Conservation (phyloP, 2,888 invertebrate genomes). For the Acronicta alni region DNA sequence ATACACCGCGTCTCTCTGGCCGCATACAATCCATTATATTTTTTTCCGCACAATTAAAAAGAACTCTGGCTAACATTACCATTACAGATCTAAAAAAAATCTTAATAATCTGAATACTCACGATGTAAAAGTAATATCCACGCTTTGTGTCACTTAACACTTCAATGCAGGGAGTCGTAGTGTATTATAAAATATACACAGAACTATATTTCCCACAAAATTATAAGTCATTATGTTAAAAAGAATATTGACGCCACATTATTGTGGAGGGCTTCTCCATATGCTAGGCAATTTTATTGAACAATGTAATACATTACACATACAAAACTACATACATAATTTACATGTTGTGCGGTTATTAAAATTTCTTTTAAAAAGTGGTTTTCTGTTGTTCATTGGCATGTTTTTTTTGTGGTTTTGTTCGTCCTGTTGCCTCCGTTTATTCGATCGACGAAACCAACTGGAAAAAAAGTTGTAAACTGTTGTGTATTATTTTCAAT, state of each 20-base stretch:
- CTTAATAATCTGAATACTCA: not conserved
- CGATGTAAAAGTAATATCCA: not conserved
- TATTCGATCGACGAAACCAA: too few species aligned
- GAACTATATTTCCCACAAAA: slow-evolving; percentile 41
- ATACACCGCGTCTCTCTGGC: too few species aligned
- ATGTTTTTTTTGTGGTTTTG: too few species aligned
- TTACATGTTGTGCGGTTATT: slow-evolving; percentile 19
- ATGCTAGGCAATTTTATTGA: slow-evolving; percentile 34
- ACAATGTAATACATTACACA: slow-evolving; percentile 19
- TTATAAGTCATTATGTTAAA: slow-evolving; percentile 46
- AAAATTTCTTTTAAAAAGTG: slow-evolving; percentile 10
- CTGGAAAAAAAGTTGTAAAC: too few species aligned
- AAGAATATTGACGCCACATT: slow-evolving; percentile 24
- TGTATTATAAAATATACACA: slow-evolving; percentile 16
- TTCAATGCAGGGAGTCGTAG: slow-evolving; percentile 6
- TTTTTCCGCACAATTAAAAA: too few species aligned
- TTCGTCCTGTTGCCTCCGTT: too few species aligned
- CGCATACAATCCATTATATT: too few species aligned
- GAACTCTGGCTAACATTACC: too few species aligned
- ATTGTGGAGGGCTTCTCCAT: slow-evolving; percentile 17
- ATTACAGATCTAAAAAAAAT: not conserved
- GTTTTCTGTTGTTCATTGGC: slow-evolving; percentile 2
- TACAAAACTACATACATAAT: slow-evolving; percentile 9
- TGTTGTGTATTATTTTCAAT: too few species aligned
- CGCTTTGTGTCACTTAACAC: slow-evolving; percentile 20